Conservation (phyloP, 2,888 invertebrate genomes). For the Exocentrus adspersus region DNA sequence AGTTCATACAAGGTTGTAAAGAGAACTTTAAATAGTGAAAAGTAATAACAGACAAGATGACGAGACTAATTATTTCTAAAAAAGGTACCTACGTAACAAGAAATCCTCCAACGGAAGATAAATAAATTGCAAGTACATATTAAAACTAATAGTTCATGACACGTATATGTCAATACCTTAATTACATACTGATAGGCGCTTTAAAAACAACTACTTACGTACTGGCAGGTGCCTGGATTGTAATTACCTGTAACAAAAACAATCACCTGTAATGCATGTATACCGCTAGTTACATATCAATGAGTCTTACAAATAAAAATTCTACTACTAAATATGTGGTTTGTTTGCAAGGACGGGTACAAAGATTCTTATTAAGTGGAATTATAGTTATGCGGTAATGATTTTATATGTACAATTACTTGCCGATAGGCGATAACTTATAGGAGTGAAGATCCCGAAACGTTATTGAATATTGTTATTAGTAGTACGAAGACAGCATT, state of each 20-base stretch:
- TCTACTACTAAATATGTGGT: background rate
- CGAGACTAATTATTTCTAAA: too few species aligned
- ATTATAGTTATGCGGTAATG: background rate
- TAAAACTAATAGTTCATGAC: too few species aligned
- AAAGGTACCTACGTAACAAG: too few species aligned
- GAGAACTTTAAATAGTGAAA: too few species aligned
- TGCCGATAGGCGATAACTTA: too few species aligned
- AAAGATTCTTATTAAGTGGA: slow-evolving; percentile 1
- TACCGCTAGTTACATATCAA: background rate
- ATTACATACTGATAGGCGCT: background rate
- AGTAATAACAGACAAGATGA: too few species aligned
- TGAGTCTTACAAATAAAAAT: background rate
- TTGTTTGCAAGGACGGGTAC: background rate
- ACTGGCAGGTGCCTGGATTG: background rate
- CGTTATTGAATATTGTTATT: background rate
- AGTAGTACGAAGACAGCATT: background rate
- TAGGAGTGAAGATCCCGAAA: background rate
- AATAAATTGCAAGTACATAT: too few species aligned
- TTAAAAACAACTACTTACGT: background rate
- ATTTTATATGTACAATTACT: background rate
- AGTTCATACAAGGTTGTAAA: too few species aligned
- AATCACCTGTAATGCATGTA: background rate
- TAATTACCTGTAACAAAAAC: slow-evolving; percentile 1
- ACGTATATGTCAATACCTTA: background rate
- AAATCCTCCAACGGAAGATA: too few species aligned